Conservation (phyloP, 35 echinoderm and acorn worm species). For the Anneissia japonica region DNA sequence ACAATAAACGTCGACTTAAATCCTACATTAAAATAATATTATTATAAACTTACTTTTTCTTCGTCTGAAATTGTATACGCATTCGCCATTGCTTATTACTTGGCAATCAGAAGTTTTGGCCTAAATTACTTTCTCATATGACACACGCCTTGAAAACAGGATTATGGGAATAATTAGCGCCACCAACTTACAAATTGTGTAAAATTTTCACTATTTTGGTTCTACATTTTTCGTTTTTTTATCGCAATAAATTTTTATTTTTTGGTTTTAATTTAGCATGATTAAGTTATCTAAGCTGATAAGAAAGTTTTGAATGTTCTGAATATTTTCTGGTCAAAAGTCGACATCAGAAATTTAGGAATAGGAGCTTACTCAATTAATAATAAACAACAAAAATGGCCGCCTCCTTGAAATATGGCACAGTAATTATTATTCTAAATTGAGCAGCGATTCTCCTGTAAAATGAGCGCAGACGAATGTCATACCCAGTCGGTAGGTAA, state of each 20-base stretch:
- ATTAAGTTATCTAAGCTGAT: neutral
- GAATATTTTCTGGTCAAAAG: neutral
- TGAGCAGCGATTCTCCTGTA: neutral
- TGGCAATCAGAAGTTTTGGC: neutral
- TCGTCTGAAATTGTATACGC: neutral
- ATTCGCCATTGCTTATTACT: neutral
- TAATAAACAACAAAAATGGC: neutral
- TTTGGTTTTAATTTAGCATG: neutral
- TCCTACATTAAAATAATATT: neutral
- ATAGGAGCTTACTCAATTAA: neutral
- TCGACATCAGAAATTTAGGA: too few relatives aligned
- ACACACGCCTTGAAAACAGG: neutral
- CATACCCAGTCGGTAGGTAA: neutral
- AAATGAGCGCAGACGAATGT: neutral
- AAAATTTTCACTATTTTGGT: neutral
- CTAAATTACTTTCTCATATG: neutral
- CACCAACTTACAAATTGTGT: neutral
- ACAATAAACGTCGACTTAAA: neutral
- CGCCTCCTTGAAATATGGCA: too few relatives aligned
- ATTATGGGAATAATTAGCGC: neutral
- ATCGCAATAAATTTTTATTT: neutral
- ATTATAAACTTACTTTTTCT: neutral
- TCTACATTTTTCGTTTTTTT: neutral
- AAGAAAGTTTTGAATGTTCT: neutral
- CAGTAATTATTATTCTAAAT: too few relatives aligned